Base-by-base conservation (phyloP, 2,888 invertebrate genomes). In the Chromoteleia sp. region DNA sequence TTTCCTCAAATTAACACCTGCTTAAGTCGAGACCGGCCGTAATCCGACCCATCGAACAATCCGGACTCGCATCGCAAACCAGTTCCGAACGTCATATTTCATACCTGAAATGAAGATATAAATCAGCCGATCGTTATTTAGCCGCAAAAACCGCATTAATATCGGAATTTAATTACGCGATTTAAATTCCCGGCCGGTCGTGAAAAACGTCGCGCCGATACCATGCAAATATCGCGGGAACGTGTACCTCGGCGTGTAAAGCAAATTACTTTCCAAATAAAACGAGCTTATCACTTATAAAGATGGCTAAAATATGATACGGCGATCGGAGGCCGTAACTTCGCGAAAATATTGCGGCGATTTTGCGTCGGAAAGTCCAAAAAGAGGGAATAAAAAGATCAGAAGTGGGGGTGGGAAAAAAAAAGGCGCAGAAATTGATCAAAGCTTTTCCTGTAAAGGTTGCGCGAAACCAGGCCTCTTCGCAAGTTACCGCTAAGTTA, bases 81-180 rank as follows among this genome's bases (percentile, higher is more conserved):
- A 67, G 75, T 67, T 76, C 30, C n/a, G 12, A 39, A 12, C 30
- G 52, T 29, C 61, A 19, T 63, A 56, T 56, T 48, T 70, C 56
- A 63, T 45, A 29, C 39, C 19, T 17, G 59, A 67, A 65, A 71
- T 73, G 73, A 78, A 73, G 71, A 73, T 78, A 78, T 73, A 78
- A 78, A 78, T 78, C 79, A 67, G 59, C 17, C 52, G 67, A 19
- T 73, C 21, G 73, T 71, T 78, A 65, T 78, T 78, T 61, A 78
- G 65, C 14, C 25, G 78, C 79, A 67, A 79, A 79, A 79, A 79
- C 19, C 61, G 67, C 79, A 68, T 73, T 67, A 79, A 73, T 79
- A 79, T 79, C 79, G 67, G 67, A 67, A 67, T 73, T 78, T 78
- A 78, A 76, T 76, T 76, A 61, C 61, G 68, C 76, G 68, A 68